A percentile compares a stretch with the other conserved stretches of the same genome.
These are phyloP conservation scores for Cyprinodon variegatus DNA, from an alignment of 2,113 vertebrate species.

Conservation along the genomic window DNA sequence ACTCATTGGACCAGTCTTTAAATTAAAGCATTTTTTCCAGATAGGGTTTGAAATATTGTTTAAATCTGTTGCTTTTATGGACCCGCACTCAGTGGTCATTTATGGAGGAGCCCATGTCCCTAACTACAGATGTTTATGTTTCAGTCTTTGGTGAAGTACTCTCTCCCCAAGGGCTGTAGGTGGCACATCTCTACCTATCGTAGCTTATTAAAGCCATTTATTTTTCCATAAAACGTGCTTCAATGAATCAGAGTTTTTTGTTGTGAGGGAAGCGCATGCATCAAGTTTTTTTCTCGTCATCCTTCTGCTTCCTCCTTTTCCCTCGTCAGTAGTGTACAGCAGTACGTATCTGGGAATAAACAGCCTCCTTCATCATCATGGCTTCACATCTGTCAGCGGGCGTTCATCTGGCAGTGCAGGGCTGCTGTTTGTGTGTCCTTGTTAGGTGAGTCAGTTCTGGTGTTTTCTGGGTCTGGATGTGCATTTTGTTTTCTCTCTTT, in stretches of 20 bases:
- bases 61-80: not conserved
- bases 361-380: slow-evolving; percentile 12
- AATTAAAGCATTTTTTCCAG: no score
- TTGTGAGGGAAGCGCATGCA: not conserved
- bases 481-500: slow-evolving; percentile 17
- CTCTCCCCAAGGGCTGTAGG: not conserved
- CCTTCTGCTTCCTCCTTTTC: not conserved
- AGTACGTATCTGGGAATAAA: slow-evolving; percentile 5
- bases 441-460: slow-evolving; percentile 14
- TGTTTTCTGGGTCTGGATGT: not conserved
- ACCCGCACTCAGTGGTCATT: not conserved
- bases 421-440: not conserved
- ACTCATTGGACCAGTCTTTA: no score
- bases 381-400: slow-evolving; percentile 32
- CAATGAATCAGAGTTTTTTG: not conserved
- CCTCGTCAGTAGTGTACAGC: not conserved
- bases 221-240: not conserved
- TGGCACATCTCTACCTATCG: not conserved
- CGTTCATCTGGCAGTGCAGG: not conserved
- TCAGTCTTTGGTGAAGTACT: not conserved
- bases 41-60: not conserved
- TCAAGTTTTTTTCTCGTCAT: slow-evolving; percentile 1
- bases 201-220: slow-evolving; percentile 8
- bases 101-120: no score
- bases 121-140: not conserved